Percentiles rank a stretch among this genome's conserved stretches.
Conservation (phyloP, 1,140 invertebrate species). For the Drosophila pachea region DNA sequence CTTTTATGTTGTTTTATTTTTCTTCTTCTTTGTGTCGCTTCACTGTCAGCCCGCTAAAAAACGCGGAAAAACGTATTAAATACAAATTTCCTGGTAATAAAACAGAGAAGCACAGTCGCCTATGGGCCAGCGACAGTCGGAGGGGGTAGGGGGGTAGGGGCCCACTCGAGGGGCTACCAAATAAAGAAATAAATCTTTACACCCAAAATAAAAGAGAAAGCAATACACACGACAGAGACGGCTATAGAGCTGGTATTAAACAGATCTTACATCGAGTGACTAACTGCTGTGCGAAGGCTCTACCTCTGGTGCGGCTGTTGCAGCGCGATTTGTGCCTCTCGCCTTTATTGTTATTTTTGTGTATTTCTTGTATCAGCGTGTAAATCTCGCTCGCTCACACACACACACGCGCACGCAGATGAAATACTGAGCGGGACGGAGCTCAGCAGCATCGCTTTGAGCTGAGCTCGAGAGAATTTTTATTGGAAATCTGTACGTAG, state of each 20-base stretch:
- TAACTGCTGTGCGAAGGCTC: slow-evolving; percentile 46
- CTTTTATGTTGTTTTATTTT: not conserved
- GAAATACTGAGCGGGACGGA: slow-evolving; percentile 48
- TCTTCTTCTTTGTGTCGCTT: slow-evolving; percentile 9
- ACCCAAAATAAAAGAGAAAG: slow-evolving; percentile 26
- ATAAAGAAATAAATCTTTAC: slow-evolving; percentile 76
- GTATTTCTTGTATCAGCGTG: slow-evolving; percentile 70
- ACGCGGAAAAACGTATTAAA: slow-evolving; percentile 76
- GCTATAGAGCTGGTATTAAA: slow-evolving; percentile 14
- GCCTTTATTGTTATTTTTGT: slow-evolving; percentile 59
- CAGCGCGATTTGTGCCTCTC: slow-evolving; percentile 32
- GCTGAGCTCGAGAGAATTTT: slow-evolving; percentile 51
- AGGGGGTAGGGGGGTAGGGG: not conserved
- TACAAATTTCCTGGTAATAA: slow-evolving; percentile 76
- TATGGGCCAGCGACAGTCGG: not conserved
- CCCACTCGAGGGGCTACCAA: slow-evolving; percentile 48
- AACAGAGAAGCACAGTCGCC: slow-evolving; percentile 37
- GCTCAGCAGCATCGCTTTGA: slow-evolving; percentile 13
- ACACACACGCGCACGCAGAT: slow-evolving; percentile 26
- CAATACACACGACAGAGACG: slow-evolving; percentile 10
- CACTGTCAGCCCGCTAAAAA: slow-evolving; percentile 30
- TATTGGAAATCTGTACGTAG: slow-evolving; percentile 76
- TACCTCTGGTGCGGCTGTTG: slow-evolving; percentile 19
- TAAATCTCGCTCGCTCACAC: slow-evolving; percentile 72
- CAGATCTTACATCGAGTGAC: slow-evolving; percentile 51